Evolutionary conservation across 2,113 vertebrate genomes (phyloP).

Genomic region (Ivindomyrus marchei): DNA sequence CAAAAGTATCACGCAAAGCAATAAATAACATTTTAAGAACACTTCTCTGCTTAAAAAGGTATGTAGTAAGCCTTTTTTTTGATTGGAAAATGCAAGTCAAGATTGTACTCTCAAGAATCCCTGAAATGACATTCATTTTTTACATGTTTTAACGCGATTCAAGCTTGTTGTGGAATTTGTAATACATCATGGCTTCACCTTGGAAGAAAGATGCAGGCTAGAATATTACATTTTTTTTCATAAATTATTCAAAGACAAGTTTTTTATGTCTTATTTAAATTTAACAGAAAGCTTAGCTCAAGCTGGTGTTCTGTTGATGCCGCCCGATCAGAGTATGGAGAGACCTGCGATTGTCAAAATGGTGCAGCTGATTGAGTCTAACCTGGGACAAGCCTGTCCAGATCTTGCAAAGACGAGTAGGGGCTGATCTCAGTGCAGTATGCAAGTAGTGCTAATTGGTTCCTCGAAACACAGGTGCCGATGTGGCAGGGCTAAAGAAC

Average conservation of each 20-base stretch:
- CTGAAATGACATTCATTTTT: background rate
- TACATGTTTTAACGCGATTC: background rate
- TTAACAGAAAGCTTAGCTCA: background rate
- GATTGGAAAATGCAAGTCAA: background rate
- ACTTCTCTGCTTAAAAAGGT: background rate
- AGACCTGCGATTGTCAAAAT: background rate
- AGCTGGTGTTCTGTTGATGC: background rate
- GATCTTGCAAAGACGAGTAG: background rate
- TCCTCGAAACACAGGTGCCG: background rate
- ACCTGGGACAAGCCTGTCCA: background rate
- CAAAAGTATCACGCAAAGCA: background rate
- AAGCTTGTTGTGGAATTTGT: constrained; percentile 13
- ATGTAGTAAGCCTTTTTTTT: background rate
- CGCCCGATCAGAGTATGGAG: no score
- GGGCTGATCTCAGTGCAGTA: background rate
- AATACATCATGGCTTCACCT: background rate
- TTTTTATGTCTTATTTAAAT: background rate
- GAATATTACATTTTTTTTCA: background rate
- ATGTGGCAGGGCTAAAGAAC: background rate
- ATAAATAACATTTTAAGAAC: background rate
- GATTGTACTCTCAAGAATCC: background rate
- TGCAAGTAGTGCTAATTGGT: background rate
- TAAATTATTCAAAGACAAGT: background rate
- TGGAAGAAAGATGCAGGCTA: background rate
- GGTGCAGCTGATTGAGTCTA: background rate